Base-by-base conservation (phyloP, 1,140 invertebrate genomes). In the Rhagoletis pomonella region DNA sequence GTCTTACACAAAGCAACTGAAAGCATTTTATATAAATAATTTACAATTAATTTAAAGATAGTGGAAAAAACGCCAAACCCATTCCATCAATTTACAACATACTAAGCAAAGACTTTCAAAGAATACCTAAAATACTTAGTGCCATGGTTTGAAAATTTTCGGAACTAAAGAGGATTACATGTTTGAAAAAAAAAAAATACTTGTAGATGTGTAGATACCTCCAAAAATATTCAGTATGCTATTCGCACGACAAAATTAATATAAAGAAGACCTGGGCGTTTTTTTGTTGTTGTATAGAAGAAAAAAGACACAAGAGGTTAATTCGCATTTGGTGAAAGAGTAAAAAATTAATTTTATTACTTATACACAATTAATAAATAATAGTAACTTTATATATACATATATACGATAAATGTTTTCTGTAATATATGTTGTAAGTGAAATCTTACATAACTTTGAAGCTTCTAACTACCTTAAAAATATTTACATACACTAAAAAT, bases 401-500 rank as follows among this genome's bases (percentile, higher is more conserved):
- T 29, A 29, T 17, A 85, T 58, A 85, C 29, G 29, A 44, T 60
- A 42, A 60, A 60, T 85, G 29, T 85, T 85, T 85, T 85, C 55
- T 59, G 60, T 85, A 60, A 60, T 85, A 62, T 59, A 85, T 60
- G 19, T 85, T 85, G 29, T 60, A 85, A 62, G 55, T 85, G 44
- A 85, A 85, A 7, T 85, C 42, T 85, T 60, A 60, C 62, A 60
- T 85, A 60, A 1, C 10, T 55, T 55, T 55, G 47, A 7, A 81
- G 47, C 73, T 55, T 29, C 55, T 81, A 55, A 55, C 73, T 55
- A 81, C n/a, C n/a, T 73, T 14, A 73, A 73, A 44, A 73, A 47
- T 12, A 47, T 73, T 73, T 81, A 81, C 10, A 81, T 81, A 81
- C 10, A 81, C 47, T 55, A 81, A 14, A 81, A 81, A 58, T 58